A percentile compares a stretch with the other conserved stretches of the same genome.
These are phyloP conservation scores for Gadus macrocephalus DNA, from an alignment of 2,113 vertebrate genomes.

Conservation along the genomic window DNA sequence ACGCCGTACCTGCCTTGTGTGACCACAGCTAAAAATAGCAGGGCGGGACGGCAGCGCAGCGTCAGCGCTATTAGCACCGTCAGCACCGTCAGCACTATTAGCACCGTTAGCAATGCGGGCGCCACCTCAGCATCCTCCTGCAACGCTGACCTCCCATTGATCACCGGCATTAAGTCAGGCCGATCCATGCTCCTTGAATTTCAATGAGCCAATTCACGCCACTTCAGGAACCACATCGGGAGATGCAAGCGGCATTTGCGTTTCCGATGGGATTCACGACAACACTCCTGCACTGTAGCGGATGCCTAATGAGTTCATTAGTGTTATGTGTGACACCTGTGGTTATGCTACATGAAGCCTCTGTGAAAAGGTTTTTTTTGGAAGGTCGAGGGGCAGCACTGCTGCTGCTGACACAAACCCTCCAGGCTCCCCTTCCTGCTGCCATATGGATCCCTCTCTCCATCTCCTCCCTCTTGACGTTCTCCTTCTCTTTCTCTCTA, in stretches of 20 bases:
- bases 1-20: constrained; percentile 42
- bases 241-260: background rate
- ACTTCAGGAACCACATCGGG: constrained; percentile 1
- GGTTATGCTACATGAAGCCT: constrained; percentile 31
- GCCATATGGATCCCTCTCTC: constrained; percentile 54
- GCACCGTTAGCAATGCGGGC: too few relatives aligned
- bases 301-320: too few relatives aligned
- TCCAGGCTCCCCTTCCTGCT: constrained; percentile 51
- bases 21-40: constrained; percentile 54
- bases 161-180: constrained; percentile 28
- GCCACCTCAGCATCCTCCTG: constrained; percentile 19
- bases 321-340: constrained; percentile 37
- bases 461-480: too few relatives aligned
- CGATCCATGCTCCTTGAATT: constrained; percentile 39
- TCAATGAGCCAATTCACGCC: constrained; percentile 17
- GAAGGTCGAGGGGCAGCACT: constrained; percentile 30
- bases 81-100: too few relatives aligned
- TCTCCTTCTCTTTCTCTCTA: too few relatives aligned
- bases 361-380: constrained; percentile 43
- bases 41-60: constrained; percentile 26
- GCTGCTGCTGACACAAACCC: constrained; percentile 51
- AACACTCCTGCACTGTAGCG: too few relatives aligned
- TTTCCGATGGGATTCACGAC: constrained; percentile 7
- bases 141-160: constrained; percentile 21
- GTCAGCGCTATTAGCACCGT: constrained; percentile 24